A percentile compares a stretch with the other conserved stretches of the same genome.
Conservation (phyloP, 2,797 vertebrate genomes). For the Gadopsis bispinosus region DNA sequence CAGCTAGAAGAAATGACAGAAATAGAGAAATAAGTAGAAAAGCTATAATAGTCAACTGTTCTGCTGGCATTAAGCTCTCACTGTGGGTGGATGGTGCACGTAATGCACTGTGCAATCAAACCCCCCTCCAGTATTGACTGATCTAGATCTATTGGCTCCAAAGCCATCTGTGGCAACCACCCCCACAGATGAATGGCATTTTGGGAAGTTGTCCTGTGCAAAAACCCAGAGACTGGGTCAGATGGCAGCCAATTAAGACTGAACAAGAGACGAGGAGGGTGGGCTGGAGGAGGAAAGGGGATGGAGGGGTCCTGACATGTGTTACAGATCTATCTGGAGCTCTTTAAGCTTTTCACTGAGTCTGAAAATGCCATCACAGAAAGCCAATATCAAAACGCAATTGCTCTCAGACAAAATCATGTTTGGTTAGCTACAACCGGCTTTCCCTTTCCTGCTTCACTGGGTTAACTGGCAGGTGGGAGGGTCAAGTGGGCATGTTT, state of each 20-base stretch:
- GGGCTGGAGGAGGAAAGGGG: slow-evolving; percentile 18
- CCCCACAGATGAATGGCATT: slow-evolving; percentile 67
- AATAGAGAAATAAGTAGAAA: slow-evolving; percentile 76
- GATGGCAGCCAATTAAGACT: slow-evolving; percentile 79
- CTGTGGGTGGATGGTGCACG: slow-evolving; percentile 61
- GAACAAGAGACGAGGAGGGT: slow-evolving; percentile 52
- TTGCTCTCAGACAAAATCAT: slow-evolving; percentile 52
- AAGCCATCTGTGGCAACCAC: slow-evolving; percentile 38
- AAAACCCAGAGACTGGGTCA: slow-evolving; percentile 67
- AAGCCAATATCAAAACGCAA: slow-evolving; percentile 54
- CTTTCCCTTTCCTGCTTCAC: slow-evolving; percentile 30
- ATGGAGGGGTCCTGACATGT: slow-evolving; percentile 61
- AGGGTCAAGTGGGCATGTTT: slow-evolving; percentile 40
- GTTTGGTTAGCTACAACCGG: slow-evolving; percentile 53
- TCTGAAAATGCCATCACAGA: slow-evolving; percentile 33
- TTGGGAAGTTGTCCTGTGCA: slow-evolving; percentile 60
- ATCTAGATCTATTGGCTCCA: slow-evolving; percentile 61
- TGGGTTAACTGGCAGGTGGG: slow-evolving; percentile 9
- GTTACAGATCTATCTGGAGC: slow-evolving; percentile 63
- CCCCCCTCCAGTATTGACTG: slow-evolving; percentile 56
- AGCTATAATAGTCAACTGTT: slow-evolving; percentile 72
- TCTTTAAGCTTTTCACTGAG: slow-evolving; percentile 60
- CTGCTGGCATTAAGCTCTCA: slow-evolving; percentile 63
- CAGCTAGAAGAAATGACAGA: slow-evolving; percentile 70
- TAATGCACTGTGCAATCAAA: slow-evolving; percentile 61